A percentile compares a stretch with the other conserved stretches of the same genome.
phyloP scores from a whole-genome alignment of 2,888 invertebrate species.

The Ecliptopera silaceata region DNA sequence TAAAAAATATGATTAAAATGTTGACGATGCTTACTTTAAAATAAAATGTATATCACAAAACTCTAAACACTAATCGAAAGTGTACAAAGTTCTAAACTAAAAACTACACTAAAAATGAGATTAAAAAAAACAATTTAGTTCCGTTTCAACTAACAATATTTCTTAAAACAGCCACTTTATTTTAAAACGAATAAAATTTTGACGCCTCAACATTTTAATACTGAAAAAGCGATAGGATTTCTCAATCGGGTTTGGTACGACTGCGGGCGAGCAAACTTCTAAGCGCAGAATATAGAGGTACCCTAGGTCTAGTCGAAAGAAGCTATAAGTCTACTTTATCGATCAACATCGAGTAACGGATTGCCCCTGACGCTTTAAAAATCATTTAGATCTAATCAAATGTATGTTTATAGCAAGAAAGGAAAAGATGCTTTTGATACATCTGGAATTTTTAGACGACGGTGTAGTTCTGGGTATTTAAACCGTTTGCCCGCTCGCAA shows the following conservation, averaged over 20 bases:
- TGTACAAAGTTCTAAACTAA: conserved; percentile 43
- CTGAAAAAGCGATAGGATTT: conserved; percentile 49
- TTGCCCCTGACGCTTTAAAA: too few species aligned
- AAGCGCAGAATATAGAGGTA: too few species aligned
- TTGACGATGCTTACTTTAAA: conserved; percentile 24
- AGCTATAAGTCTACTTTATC: too few species aligned
- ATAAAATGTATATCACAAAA: conserved; percentile 37
- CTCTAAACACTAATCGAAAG: conserved; percentile 37
- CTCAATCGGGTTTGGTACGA: conserved; percentile 6
- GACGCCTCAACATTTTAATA: conserved; percentile 70
- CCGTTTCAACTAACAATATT: conserved; percentile 1
- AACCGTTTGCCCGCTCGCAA: conserved; percentile 1
- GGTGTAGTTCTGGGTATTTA: too few species aligned
- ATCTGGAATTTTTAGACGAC: too few species aligned
- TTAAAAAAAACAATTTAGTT: conserved; percentile 29
- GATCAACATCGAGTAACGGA: too few species aligned
- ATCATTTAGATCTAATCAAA: too few species aligned
- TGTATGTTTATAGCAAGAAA: too few species aligned
- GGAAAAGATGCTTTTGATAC: too few species aligned
- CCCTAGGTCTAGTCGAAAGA: too few species aligned
- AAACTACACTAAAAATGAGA: conserved; percentile 47
- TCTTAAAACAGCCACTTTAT: conserved; percentile 19
- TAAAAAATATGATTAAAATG: conserved; percentile 1
- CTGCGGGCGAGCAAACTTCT: conserved; percentile 8
- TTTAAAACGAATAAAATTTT: conserved; percentile 27